A percentile compares a stretch with the other conserved stretches of the same genome.
phyloP scores from a whole-genome alignment of 2,888 invertebrate species.

The Calephelis perditalis region DNA sequence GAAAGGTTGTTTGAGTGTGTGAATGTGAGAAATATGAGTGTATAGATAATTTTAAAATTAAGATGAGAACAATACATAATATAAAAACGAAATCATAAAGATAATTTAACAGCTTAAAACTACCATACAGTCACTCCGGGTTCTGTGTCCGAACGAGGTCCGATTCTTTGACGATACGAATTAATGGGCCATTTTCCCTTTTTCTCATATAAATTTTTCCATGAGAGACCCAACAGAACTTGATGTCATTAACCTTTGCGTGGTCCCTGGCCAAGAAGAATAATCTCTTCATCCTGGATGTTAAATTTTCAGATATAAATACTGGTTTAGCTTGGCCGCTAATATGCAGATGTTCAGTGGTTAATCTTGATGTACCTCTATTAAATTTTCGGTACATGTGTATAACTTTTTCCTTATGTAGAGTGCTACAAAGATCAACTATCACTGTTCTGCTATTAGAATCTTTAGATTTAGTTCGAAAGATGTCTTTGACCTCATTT shows the following conservation, averaged over 20 bases:
- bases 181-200: conserved; percentile 1
- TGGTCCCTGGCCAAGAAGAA: too few relatives aligned
- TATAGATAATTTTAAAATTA: background rate
- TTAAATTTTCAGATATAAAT: too few relatives aligned
- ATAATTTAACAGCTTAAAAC: background rate
- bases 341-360: background rate
- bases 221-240: background rate
- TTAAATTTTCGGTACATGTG: too few relatives aligned
- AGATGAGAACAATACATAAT: background rate
- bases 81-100: background rate
- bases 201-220: conserved; percentile 6
- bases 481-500: conserved; percentile 17
- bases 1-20: too few relatives aligned
- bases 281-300: too few relatives aligned
- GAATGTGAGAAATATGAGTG: background rate
- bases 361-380: too few relatives aligned
- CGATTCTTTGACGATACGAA: background rate
- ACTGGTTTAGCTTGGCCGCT: background rate
- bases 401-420: conserved; percentile 20
- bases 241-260: too few relatives aligned
- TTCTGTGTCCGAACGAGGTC: too few relatives aligned
- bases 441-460: conserved; percentile 18
- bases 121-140: background rate
- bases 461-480: conserved; percentile 17
- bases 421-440: conserved; percentile 20